Evolutionary conservation across 2,113 vertebrate genomes (phyloP), one percentile per base, ranked within the genome.

Genomic region (Neofelis nebulosa): DNA sequence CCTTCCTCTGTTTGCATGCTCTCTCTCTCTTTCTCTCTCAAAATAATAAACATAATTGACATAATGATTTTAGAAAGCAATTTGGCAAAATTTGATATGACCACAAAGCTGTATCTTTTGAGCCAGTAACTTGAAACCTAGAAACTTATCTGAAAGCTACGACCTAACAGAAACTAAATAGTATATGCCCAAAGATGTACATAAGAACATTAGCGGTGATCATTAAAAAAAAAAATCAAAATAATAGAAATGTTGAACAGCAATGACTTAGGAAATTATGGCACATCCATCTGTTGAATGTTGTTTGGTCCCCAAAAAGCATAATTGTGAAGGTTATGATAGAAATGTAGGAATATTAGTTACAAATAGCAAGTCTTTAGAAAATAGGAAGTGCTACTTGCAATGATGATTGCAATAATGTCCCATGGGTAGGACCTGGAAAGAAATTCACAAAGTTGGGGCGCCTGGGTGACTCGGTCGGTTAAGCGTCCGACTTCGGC

Each of bases 251-350:
- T 52, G n/a, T 61, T 92, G 38, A 85, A 71, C 12, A 92, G 3
- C 80, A 93, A 1, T 78, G 31, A 57, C 36, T 82, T 89, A 61
- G 48, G 45, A 95, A 90, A 68, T 71, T 57, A 31, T 27, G n/a
- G 2, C 85, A 38, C 6, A 78, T 69, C 36, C 65, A 33, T 68
- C 76, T 84, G 25, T 73, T 68, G 61, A 88, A 14, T 74, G 33
- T 93, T 87, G 4, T 94, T 87, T 50, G 90, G 50, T 31, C 55
- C 63, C n/a, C 55, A 36, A 97, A 93, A 61, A n/a, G 15, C 66
- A 29, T 69, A 71, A 80, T 94, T 66, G 66, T 71, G 18, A 95
- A 85, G 74, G 79, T 33, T 63, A 36, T 18, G 1, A 4, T 25
- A 89, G 76, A 96, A 95, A 80, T 4, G 14, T 86, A 57, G 65